phyloP scores from a whole-genome alignment of 2,797 vertebrate genomes.

The Micropoecilia bifurca region DNA sequence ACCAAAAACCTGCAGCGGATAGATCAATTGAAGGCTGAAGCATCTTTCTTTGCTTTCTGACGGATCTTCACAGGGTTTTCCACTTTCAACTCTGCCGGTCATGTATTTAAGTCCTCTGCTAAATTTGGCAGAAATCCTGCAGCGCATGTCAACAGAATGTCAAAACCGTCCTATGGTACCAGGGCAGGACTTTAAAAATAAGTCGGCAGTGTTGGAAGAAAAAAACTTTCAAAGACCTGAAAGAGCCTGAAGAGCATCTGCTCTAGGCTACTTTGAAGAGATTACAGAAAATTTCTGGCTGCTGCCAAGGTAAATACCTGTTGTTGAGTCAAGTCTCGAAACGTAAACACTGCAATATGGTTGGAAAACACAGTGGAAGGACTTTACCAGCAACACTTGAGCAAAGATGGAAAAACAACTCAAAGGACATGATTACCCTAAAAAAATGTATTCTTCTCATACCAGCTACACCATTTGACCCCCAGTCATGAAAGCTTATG shows the following conservation, averaged over 20 bases:
- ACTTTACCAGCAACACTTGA: background rate
- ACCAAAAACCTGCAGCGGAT: background rate
- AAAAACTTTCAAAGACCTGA: background rate
- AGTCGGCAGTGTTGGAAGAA: background rate
- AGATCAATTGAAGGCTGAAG: background rate
- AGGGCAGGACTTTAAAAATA: background rate
- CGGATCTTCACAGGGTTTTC: background rate
- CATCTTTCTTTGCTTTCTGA: background rate
- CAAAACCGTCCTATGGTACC: background rate
- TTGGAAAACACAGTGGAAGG: background rate
- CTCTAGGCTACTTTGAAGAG: background rate
- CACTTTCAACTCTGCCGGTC: background rate
- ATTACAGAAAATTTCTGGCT: background rate
- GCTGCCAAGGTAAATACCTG: background rate
- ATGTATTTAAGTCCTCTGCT: background rate
- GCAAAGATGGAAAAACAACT: background rate
- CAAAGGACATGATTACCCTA: background rate
- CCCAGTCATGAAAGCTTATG: conserved; percentile 36
- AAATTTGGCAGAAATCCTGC: background rate
- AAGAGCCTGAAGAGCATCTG: background rate
- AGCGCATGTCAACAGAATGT: background rate
- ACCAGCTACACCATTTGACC: conserved; percentile 42
- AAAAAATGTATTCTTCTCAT: background rate
- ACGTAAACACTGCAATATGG: background rate
- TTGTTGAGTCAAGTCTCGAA: background rate